A percentile compares a stretch with the other conserved stretches of the same genome.
These are phyloP conservation scores for Sebastes cheni DNA, from an alignment of 2,797 vertebrate genomes.

Conservation along the genomic window DNA sequence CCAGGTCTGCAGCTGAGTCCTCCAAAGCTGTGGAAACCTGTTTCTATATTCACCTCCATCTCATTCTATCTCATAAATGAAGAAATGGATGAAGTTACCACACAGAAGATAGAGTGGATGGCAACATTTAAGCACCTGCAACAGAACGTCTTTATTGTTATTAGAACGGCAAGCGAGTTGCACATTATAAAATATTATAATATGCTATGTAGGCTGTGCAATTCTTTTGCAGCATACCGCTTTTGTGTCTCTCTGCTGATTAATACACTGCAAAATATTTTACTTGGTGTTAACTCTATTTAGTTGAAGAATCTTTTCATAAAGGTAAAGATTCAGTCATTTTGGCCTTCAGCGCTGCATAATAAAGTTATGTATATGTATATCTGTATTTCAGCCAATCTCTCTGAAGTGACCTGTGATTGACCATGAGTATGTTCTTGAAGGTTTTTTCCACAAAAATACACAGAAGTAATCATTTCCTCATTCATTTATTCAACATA, in stretches of 20 bases:
- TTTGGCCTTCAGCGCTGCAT: background rate
- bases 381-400: background rate
- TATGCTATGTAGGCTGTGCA: background rate
- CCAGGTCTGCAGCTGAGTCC: constrained; percentile 66
- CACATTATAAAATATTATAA: background rate
- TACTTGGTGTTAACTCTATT: background rate
- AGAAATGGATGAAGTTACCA: constrained; percentile 8
- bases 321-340: background rate
- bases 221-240: background rate
- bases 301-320: background rate
- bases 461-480: background rate
- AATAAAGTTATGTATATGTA: background rate
- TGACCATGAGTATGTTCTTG: background rate
- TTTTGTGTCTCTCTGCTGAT: background rate
- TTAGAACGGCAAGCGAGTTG: background rate
- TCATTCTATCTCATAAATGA: constrained; percentile 25
- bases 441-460: background rate
- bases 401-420: background rate
- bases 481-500: constrained; percentile 7
- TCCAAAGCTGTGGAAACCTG: constrained; percentile 37
- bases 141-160: background rate
- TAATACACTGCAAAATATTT: background rate
- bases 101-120: background rate
- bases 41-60: constrained; percentile 43
- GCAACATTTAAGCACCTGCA: background rate